phyloP scores from a whole-genome alignment of 2,113 vertebrate genomes.

The Seriola quinqueradiata region DNA sequence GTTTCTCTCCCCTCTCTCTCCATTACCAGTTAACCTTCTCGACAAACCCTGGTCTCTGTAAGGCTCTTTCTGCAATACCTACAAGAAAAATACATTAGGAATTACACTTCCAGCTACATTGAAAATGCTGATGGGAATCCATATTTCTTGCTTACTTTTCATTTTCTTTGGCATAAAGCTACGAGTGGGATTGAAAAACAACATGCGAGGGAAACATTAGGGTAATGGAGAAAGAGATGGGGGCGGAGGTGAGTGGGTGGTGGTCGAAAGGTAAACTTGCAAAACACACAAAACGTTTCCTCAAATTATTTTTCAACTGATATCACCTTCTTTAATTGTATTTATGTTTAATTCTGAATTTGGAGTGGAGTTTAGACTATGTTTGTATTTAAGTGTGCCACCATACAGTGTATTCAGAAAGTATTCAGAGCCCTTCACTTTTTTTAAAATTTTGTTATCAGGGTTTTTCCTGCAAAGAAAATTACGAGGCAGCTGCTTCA shows the following conservation, averaged over 20 bases:
- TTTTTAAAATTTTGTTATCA: no score
- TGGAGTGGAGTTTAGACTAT: no score
- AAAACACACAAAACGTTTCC: constrained; percentile 9
- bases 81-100: constrained; percentile 63
- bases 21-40: constrained; percentile 59
- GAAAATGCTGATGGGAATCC: constrained; percentile 71
- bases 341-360: not conserved
- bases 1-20: constrained; percentile 20
- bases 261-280: constrained; percentile 24
- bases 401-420: no score
- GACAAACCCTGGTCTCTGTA: constrained; percentile 31
- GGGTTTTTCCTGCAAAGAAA: no score
- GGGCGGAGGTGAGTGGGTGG: constrained; percentile 9
- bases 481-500: no score
- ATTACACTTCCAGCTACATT: constrained; percentile 55
- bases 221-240: constrained; percentile 49
- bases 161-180: constrained; percentile 70
- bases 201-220: constrained; percentile 58
- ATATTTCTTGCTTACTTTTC: constrained; percentile 71
- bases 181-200: constrained; percentile 57
- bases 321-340: not conserved
- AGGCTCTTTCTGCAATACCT: constrained; percentile 49
- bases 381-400: no score
- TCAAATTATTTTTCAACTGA: not conserved
- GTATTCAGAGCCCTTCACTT: no score